A percentile compares a stretch with the other conserved stretches of the same genome.
Conservation (phyloP, 2,888 invertebrate genomes). For the Plemyria rubiginata region DNA sequence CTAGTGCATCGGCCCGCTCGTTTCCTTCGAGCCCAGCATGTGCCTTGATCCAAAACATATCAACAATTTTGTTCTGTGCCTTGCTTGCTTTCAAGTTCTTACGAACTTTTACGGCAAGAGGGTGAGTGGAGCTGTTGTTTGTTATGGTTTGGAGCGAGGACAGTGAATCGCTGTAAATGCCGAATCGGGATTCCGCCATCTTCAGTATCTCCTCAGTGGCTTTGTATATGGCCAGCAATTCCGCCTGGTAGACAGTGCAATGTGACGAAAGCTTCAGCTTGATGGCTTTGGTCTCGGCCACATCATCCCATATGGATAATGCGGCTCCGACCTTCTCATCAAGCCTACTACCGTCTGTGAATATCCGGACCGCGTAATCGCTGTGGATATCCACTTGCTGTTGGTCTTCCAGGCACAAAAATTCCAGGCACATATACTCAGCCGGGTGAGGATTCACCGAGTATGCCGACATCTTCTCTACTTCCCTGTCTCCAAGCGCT, state of each 20-base stretch:
- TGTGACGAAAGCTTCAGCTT: constrained; percentile 14
- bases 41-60: constrained; percentile 22
- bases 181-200: not conserved
- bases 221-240: constrained; percentile 13
- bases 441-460: constrained; percentile 17
- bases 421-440: not conserved
- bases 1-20: constrained; percentile 23
- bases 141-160: constrained; percentile 7
- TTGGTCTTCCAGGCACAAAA: constrained; percentile 17
- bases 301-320: not conserved
- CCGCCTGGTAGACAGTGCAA: constrained; percentile 23
- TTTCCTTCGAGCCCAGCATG: constrained; percentile 24
- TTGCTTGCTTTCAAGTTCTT: not conserved
- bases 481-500: constrained; percentile 2
- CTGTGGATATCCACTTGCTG: not conserved
- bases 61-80: constrained; percentile 1
- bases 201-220: constrained; percentile 1
- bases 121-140: constrained; percentile 8
- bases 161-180: constrained; percentile 22
- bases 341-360: constrained; percentile 26
- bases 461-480: constrained; percentile 2
- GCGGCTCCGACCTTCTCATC: constrained; percentile 4
- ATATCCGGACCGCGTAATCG: constrained; percentile 3
- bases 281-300: constrained; percentile 8
- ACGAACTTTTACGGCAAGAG: constrained; percentile 8